phyloP scores from a whole-genome alignment of 1,140 invertebrate genomes.

The Proctacanthus coquilletti region DNA sequence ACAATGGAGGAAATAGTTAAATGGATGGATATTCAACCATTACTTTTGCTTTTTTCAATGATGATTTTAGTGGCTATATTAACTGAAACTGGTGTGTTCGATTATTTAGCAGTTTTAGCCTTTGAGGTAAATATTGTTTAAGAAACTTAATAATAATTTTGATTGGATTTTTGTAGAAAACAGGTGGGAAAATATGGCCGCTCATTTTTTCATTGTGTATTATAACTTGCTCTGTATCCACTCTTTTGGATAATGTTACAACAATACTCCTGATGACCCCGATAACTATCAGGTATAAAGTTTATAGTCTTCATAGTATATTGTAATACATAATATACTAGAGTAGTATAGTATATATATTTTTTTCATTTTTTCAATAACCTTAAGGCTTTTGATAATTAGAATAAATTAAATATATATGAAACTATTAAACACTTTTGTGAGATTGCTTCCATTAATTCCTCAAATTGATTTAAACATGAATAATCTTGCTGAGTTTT shows the following conservation, averaged over 20 bases:
- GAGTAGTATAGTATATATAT: no score
- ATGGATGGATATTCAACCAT: slow-evolving; percentile 67
- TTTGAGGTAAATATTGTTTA: slow-evolving; percentile 43
- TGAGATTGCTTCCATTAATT: no score
- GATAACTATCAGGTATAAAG: slow-evolving; percentile 56
- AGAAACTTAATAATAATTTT: background rate
- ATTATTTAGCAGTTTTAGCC: slow-evolving; percentile 57
- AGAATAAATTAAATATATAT: no score
- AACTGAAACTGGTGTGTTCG: slow-evolving; percentile 66
- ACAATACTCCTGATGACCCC: slow-evolving; percentile 63
- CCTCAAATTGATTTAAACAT: no score
- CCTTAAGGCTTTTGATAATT: no score
- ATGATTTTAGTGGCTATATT: slow-evolving; percentile 67
- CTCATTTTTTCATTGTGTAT: slow-evolving; percentile 53
- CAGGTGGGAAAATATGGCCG: slow-evolving; percentile 55
- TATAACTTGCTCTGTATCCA: slow-evolving; percentile 53
- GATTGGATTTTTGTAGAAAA: no score
- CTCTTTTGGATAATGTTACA: slow-evolving; percentile 66
- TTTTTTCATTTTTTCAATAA: no score
- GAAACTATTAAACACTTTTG: no score
- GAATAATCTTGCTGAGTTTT: no score
- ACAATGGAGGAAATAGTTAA: slow-evolving; percentile 49
- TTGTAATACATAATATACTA: no score
- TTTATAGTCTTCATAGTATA: no score
- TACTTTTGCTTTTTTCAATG: slow-evolving; percentile 69